Evolutionary conservation across 2,797 vertebrate species (phyloP).

Genomic region (Macropodus opercularis): DNA sequence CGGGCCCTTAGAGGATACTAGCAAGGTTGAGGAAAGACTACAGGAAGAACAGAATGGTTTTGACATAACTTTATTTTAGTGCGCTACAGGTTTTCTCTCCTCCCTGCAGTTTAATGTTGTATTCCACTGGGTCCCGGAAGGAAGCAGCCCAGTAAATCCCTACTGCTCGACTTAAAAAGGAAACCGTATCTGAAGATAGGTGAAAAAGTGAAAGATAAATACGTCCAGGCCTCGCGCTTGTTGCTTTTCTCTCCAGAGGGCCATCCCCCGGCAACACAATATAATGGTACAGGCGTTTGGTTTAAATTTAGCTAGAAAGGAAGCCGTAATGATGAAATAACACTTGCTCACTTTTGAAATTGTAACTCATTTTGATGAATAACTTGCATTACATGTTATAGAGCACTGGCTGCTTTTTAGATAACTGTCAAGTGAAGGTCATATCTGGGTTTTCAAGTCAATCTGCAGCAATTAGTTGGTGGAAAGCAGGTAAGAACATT

Average conservation of each 20-base stretch:
- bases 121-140: conserved; percentile 89
- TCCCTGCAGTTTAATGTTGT: conserved; percentile 94
- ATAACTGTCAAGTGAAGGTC: conserved; percentile 30
- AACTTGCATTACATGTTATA: conserved; percentile 33
- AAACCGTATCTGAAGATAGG: conserved; percentile 95
- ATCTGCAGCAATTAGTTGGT: conserved; percentile 48
- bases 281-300: conserved; percentile 61
- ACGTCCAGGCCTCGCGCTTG: conserved; percentile 60
- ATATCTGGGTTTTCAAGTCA: conserved; percentile 47
- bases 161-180: conserved; percentile 87
- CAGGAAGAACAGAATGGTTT: conserved; percentile 97
- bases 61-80: conserved; percentile 96
- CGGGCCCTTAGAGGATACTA: conserved; percentile 87
- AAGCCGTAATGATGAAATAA: conserved; percentile 73
- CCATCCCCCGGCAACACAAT: conserved; percentile 63
- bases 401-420: conserved; percentile 56
- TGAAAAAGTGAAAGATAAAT: conserved; percentile 86
- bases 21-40: conserved; percentile 87
- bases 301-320: conserved; percentile 77
- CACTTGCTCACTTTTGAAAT: conserved; percentile 57
- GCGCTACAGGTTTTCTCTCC: conserved; percentile 87
- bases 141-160: conserved; percentile 93
- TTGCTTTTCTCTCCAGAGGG: conserved; percentile 61
- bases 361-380: conserved; percentile 64
- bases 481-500: conserved; percentile 50